Percentiles rank a stretch among this genome's conserved stretches.
phyloP scores from a whole-genome alignment of 2,113 vertebrate species.

The Arvicanthis niloticus region DNA sequence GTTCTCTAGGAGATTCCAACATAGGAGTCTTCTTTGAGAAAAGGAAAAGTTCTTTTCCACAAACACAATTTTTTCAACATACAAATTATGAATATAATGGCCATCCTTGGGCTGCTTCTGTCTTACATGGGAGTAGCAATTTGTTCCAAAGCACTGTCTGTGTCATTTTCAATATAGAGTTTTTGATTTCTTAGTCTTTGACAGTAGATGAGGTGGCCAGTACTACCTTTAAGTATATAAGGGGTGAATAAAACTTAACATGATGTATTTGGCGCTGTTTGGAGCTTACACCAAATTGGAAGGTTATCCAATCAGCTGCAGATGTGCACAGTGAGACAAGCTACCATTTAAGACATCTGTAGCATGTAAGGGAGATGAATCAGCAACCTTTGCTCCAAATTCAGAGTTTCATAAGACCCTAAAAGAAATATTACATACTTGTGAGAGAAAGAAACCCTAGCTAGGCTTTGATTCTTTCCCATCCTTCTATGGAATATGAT shows the following conservation, averaged over 20 bases:
- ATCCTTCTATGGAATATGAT: background rate
- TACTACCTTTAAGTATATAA: constrained; percentile 36
- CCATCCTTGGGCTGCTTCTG: background rate
- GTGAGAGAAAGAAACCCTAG: background rate
- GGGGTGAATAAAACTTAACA: constrained; percentile 43
- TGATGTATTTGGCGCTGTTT: constrained; percentile 44
- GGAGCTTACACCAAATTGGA: constrained; percentile 36
- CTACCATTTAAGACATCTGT: constrained; percentile 56
- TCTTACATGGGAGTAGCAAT: constrained; percentile 8
- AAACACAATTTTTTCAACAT: background rate
- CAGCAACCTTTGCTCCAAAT: constrained; percentile 20
- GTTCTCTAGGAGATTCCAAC: background rate
- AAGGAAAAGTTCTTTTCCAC: background rate
- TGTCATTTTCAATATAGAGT: constrained; percentile 2
- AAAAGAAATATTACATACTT: constrained; percentile 20
- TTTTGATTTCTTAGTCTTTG: constrained; percentile 16
- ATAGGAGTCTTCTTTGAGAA: background rate
- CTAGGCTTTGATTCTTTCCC: background rate
- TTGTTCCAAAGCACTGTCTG: background rate
- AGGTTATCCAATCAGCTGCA: constrained; percentile 58
- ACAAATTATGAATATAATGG: background rate
- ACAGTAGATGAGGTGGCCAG: background rate
- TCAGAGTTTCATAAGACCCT: background rate
- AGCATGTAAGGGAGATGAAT: constrained; percentile 46
- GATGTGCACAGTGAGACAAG: constrained; percentile 57